These are phyloP conservation scores for Coregonus ussuriensis DNA, from an alignment of 2,797 vertebrate genomes.

Conservation along the genomic window DNA sequence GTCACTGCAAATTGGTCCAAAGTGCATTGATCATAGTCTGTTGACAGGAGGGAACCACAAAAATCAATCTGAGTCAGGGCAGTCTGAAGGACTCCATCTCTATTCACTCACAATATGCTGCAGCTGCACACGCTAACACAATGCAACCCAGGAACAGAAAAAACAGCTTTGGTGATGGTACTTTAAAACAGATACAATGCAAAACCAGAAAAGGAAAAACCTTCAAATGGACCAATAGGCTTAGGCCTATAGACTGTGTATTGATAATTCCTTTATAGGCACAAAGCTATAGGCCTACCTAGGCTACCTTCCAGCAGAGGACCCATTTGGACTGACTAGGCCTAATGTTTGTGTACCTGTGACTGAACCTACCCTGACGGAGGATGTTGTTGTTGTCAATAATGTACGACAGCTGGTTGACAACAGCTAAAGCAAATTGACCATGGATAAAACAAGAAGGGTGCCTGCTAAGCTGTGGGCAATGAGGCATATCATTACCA, in stretches of 20 bases:
- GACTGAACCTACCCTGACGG: neutral
- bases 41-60: slow-evolving; percentile 42
- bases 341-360: neutral
- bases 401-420: neutral
- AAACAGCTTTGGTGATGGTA: too few species aligned
- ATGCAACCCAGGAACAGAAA: neutral
- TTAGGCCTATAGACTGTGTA: neutral
- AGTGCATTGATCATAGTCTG: slow-evolving; percentile 11
- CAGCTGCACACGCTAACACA: neutral
- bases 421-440: slow-evolving; percentile 36
- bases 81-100: neutral
- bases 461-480: slow-evolving; percentile 10
- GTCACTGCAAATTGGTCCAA: slow-evolving; percentile 20
- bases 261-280: neutral
- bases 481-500: slow-evolving; percentile 41
- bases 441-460: slow-evolving; percentile 42
- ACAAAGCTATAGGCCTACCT: neutral
- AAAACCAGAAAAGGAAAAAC: neutral
- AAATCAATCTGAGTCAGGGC: slow-evolving; percentile 45
- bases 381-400: neutral
- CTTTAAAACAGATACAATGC: too few species aligned
- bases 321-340: neutral
- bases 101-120: neutral
- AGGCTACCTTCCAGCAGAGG: neutral
- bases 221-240: too few species aligned